These are phyloP conservation scores for Idris sp. DNA, from an alignment of 1,140 invertebrate species.

Conservation along the genomic window DNA sequence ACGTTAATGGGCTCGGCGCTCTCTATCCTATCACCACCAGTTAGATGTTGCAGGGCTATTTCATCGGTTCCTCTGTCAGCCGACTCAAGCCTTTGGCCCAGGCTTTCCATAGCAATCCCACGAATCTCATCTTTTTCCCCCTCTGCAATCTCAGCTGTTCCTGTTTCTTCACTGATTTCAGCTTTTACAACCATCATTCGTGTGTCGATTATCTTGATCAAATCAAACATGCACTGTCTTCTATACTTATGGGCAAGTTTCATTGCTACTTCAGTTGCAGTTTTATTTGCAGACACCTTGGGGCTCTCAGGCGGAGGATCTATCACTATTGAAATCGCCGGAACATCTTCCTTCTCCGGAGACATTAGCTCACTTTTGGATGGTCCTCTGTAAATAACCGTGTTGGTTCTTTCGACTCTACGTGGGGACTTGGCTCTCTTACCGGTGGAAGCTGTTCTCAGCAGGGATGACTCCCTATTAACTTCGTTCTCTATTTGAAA, in stretches of 20 bases:
- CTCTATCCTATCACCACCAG: conserved; percentile 38
- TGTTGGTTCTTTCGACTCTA: conserved; percentile 65
- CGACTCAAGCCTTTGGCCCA: conserved; percentile 1
- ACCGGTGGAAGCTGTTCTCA: background rate
- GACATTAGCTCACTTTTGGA: conserved; percentile 34
- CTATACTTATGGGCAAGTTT: conserved; percentile 60
- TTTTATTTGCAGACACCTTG: background rate
- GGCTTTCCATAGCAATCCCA: conserved; percentile 9
- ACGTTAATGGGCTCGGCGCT: conserved; percentile 70
- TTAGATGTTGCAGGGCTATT: conserved; percentile 18
- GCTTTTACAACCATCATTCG: conserved; percentile 66
- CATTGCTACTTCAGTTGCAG: conserved; percentile 1
- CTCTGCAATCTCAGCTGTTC: background rate
- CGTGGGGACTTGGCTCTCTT: conserved; percentile 43
- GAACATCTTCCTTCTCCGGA: conserved; percentile 14
- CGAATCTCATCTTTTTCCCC: conserved; percentile 1
- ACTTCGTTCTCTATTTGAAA: conserved; percentile 24
- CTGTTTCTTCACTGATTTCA: background rate
- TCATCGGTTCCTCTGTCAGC: conserved; percentile 9
- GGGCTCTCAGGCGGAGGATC: conserved; percentile 30
- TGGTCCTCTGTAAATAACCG: conserved; percentile 70
- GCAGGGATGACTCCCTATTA: background rate
- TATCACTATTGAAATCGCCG: conserved; percentile 39
- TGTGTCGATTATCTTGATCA: conserved; percentile 72
- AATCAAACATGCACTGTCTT: conserved; percentile 69